Percentiles rank a stretch among this genome's conserved stretches.
These are phyloP conservation scores for Brachionus manjavacas DNA, from an alignment of 1,140 invertebrate species.

Conservation along the genomic window DNA sequence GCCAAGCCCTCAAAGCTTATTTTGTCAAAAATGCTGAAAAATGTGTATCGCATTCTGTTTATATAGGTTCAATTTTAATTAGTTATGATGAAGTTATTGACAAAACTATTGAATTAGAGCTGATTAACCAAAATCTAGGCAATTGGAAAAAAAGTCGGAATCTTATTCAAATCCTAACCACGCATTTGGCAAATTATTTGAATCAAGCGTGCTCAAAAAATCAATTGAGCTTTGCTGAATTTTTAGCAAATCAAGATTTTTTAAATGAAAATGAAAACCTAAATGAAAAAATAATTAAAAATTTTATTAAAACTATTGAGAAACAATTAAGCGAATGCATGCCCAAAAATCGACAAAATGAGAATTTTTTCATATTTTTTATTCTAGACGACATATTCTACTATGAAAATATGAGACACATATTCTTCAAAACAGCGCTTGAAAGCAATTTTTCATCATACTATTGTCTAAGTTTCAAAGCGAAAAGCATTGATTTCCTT, in stretches of 20 bases:
- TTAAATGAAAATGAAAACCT: neutral
- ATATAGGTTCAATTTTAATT: neutral
- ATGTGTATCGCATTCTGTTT: neutral
- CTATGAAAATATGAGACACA: conserved; percentile 30
- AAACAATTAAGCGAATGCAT: neutral
- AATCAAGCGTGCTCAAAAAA: neutral
- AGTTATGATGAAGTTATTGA: conserved; percentile 22
- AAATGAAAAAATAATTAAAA: neutral
- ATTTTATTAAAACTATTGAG: neutral
- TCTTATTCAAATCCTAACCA: neutral
- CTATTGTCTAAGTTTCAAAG: neutral
- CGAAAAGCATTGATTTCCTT: neutral
- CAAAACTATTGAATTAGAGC: neutral
- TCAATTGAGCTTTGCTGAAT: neutral
- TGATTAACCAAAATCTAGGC: conserved; percentile 4
- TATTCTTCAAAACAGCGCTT: neutral
- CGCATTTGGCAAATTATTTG: neutral
- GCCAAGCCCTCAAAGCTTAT: neutral
- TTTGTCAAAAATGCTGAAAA: neutral
- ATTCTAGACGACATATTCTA: conserved; percentile 39
- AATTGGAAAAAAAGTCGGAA: neutral
- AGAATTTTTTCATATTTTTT: neutral
- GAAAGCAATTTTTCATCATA: neutral
- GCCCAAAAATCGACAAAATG: neutral
- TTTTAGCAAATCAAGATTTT: neutral